Conservation (phyloP, 2,113 vertebrate species). For the Phainopepla nitens region DNA sequence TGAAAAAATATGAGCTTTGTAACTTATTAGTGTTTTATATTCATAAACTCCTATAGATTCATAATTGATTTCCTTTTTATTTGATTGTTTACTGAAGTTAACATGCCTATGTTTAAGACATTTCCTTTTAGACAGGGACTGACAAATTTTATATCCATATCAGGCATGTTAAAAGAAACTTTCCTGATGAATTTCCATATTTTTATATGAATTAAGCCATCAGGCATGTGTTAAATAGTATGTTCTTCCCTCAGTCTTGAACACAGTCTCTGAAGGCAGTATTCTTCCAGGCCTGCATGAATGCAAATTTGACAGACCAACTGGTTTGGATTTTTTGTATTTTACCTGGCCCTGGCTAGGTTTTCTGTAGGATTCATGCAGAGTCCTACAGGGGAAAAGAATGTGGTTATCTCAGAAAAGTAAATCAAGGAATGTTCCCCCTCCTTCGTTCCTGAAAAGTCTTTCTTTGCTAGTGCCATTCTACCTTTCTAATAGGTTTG, state of each 20-base stretch:
- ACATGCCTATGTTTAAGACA: background rate
- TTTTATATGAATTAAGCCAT: background rate
- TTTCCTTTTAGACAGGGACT: background rate
- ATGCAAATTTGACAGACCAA: background rate
- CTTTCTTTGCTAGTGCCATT: background rate
- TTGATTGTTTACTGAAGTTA: background rate
- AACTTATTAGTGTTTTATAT: background rate
- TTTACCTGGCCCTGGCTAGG: background rate
- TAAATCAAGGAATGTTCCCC: background rate
- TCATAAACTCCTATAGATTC: background rate
- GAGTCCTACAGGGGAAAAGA: background rate
- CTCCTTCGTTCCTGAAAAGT: background rate
- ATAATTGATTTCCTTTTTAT: background rate
- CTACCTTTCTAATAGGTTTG: background rate
- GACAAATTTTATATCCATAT: background rate
- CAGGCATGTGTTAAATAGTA: background rate
- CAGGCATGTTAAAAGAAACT: background rate
- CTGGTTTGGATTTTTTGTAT: background rate
- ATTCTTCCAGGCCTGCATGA: background rate
- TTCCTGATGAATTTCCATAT: background rate
- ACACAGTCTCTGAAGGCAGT: background rate
- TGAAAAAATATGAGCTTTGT: background rate
- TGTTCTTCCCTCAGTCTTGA: background rate
- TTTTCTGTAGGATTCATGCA: background rate
- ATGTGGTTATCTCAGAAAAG: background rate